Evolutionary conservation across 2,888 invertebrate species (phyloP).

Genomic region (Chrysomela aeneicollis): DNA sequence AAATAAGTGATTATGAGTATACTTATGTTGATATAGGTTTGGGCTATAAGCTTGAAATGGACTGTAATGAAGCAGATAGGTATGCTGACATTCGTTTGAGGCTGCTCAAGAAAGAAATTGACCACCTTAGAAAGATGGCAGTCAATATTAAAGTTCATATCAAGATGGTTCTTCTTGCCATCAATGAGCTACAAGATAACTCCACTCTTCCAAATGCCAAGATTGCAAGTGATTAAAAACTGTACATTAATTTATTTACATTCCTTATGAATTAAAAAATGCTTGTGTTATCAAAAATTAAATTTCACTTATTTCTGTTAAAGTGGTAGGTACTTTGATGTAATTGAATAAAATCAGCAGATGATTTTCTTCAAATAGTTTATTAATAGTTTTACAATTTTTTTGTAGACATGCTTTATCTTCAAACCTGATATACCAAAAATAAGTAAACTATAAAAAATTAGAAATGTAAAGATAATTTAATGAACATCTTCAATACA

Average conservation of each 20-base stretch:
- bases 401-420: conserved; percentile 17
- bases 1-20: conserved; percentile 51
- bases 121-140: conserved; percentile 56
- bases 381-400: conserved; percentile 30
- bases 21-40: conserved; percentile 56
- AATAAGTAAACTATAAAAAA: conserved; percentile 16
- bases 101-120: conserved; percentile 55
- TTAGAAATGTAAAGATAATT: too few relatives aligned
- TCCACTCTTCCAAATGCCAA: neutral
- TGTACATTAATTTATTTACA: too few relatives aligned
- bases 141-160: conserved; percentile 59
- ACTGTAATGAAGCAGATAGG: conserved; percentile 57
- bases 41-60: conserved; percentile 57
- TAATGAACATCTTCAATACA: too few relatives aligned
- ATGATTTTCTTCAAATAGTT: conserved; percentile 23
- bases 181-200: conserved; percentile 53
- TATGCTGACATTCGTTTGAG: conserved; percentile 57
- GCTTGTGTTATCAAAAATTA: too few relatives aligned
- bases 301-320: too few relatives aligned
- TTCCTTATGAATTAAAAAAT: too few relatives aligned
- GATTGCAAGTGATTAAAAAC: neutral
- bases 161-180: conserved; percentile 58
- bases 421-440: neutral
- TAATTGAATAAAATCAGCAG: conserved; percentile 11
- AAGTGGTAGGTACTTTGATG: too few relatives aligned